Evolutionary conservation across 2,888 invertebrate species (phyloP).

Genomic region (Drosophila cognata): DNA sequence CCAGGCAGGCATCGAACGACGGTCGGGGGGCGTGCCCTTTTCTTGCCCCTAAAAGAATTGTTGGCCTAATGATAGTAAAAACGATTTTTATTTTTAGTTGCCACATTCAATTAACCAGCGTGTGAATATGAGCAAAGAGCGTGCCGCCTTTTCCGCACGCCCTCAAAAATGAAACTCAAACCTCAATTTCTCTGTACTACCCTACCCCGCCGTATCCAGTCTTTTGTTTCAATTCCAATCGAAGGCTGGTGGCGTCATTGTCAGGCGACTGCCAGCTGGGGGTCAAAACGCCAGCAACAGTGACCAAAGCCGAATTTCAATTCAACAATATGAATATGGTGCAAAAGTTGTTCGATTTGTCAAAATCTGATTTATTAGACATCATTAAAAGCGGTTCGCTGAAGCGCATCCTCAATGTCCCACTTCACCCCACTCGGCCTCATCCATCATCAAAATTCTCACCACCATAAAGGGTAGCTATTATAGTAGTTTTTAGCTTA

Average conservation of each 20-base stretch:
- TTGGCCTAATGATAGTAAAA: constrained; percentile 68
- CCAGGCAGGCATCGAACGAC: constrained; percentile 33
- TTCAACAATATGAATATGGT: constrained; percentile 57
- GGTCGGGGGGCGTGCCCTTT: constrained; percentile 28
- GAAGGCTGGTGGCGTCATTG: constrained; percentile 61
- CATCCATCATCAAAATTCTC: not conserved
- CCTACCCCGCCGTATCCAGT: not conserved
- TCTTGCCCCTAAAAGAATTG: constrained; percentile 12
- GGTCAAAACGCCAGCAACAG: constrained; percentile 36
- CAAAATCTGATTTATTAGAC: constrained; percentile 47
- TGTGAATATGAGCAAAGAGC: constrained; percentile 66
- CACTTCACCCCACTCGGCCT: not conserved
- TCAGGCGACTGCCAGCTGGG: constrained; percentile 33
- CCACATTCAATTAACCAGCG: constrained; percentile 71
- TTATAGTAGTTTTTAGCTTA: not conserved
- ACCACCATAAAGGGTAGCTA: not conserved
- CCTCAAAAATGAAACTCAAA: constrained; percentile 22
- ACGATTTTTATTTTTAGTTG: constrained; percentile 31
- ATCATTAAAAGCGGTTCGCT: constrained; percentile 44
- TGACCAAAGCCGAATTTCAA: constrained; percentile 44
- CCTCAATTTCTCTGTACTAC: not conserved
- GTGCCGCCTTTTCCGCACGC: constrained; percentile 42
- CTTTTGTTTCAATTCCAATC: constrained; percentile 12
- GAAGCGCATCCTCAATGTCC: constrained; percentile 1
- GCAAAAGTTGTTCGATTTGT: constrained; percentile 63